Conservation (phyloP, 2,888 invertebrate genomes). For the Lymantria dispar region DNA sequence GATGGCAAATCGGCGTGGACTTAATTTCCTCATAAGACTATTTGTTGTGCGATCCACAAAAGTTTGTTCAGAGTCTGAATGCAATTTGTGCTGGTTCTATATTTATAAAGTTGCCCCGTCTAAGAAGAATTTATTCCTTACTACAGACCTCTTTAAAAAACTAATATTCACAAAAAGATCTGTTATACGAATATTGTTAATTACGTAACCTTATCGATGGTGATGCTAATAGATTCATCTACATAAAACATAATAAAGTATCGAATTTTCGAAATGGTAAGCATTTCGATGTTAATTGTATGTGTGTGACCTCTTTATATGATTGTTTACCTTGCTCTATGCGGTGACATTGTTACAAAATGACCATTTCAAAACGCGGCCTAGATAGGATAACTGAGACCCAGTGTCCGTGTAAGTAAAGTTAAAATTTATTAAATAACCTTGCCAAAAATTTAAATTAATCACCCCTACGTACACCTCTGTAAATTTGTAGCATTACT, state of each 20-base stretch:
- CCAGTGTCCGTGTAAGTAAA: slow-evolving; percentile 3
- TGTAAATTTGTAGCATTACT: slow-evolving; percentile 9
- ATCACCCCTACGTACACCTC: neutral
- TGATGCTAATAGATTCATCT: slow-evolving; percentile 7
- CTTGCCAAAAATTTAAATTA: neutral
- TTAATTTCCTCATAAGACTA: no score
- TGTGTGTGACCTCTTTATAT: slow-evolving; percentile 21
- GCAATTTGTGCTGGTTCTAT: no score
- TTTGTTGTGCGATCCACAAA: no score
- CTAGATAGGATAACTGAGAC: slow-evolving; percentile 8
- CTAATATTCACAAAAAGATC: neutral
- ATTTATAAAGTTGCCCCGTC: no score
- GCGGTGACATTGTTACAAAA: slow-evolving; percentile 28
- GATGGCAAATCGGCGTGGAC: no score
- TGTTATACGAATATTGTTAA: neutral
- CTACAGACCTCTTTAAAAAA: no score
- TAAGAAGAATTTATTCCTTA: no score
- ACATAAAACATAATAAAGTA: slow-evolving; percentile 16
- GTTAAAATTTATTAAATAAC: neutral
- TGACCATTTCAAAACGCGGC: slow-evolving; percentile 20
- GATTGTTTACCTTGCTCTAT: slow-evolving; percentile 27
- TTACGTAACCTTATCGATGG: slow-evolving; percentile 1
- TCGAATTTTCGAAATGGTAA: slow-evolving; percentile 16
- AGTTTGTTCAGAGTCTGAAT: no score
- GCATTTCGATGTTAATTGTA: slow-evolving; percentile 22